Evolutionary conservation across 2,113 vertebrate genomes (phyloP), one percentile per base, ranked within the genome.

Genomic region (Rousettus leschenaultii): DNA sequence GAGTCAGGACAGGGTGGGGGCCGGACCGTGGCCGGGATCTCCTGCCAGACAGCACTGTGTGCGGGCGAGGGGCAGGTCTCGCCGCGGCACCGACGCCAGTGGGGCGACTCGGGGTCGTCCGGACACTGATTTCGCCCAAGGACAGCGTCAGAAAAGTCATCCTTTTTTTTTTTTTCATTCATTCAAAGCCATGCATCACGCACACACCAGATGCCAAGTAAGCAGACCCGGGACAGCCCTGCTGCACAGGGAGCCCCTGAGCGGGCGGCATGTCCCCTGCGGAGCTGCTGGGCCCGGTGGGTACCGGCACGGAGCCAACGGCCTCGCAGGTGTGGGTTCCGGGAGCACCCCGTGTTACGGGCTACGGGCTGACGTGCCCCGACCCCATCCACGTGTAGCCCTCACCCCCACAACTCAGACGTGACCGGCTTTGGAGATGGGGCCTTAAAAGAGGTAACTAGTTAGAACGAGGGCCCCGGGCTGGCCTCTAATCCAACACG

Each of bases 241-340:
- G 19, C 63, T 10, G 21, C 89, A 1, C 61, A 3, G 15, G 45
- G 80, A 40, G 74, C 59, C 21, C 0, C 0, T 10, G 8, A 11
- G 45, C 35, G 4, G 53, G 35, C 22, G 0, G 43, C 8, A 30
- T 10, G 19, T 1, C 24, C 13, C 7, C 9, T 33, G n/a, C 40
- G 1, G 55, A 6, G 16, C 53, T 55, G 66, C 75, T 14, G 16
- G 22, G 15, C 75, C 79, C 1, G 0, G 79, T 26, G 0, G 51
- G 26, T 24, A 2, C 43, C 1, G 8, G 75, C 10, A 10, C 35
- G n/a, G 55, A 6, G 66, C 26, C n/a, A 71, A 3, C 1, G 5
- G 33, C 16, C 73, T n/a, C 6, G 3, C 15, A 30, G 45, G 35
- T 19, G 0, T 6, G 40, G 61, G 12, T 7, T 5, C 30, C 10